Evolutionary conservation across 2,797 vertebrate species (phyloP).

Genomic region (Psittacula derbiana): DNA sequence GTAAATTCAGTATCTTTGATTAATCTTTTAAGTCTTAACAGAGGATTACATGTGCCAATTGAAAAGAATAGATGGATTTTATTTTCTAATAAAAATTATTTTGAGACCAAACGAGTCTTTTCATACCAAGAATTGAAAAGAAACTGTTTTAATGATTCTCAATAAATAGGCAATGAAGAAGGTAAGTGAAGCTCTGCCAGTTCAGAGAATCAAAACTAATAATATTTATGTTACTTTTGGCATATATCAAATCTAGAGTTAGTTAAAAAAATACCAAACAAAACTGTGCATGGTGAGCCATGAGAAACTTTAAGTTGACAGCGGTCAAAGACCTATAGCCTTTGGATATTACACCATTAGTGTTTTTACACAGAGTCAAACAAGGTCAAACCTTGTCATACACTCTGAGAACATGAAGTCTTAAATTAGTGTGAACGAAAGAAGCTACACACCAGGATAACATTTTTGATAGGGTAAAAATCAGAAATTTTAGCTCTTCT

Average conservation of each 20-base stretch:
- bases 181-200: not conserved
- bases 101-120: not conserved
- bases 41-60: not conserved
- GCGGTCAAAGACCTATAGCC: not conserved
- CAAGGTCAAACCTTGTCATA: not conserved
- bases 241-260: not conserved
- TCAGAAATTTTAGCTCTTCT: constrained; percentile 88
- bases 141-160: not conserved
- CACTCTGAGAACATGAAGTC: not conserved
- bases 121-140: not conserved
- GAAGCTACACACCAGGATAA: constrained; percentile 77
- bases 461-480: constrained; percentile 87
- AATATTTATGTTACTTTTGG: not conserved
- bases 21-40: not conserved
- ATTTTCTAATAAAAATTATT: not conserved
- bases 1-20: not conserved
- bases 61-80: not conserved
- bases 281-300: not conserved
- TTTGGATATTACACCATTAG: not conserved
- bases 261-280: not conserved
- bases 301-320: not conserved
- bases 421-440: constrained; percentile 2
- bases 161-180: not conserved
- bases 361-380: not conserved
- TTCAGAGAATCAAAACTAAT: not conserved